Conservation (phyloP, 2,888 invertebrate genomes). For the Pseudococcus viburni region DNA sequence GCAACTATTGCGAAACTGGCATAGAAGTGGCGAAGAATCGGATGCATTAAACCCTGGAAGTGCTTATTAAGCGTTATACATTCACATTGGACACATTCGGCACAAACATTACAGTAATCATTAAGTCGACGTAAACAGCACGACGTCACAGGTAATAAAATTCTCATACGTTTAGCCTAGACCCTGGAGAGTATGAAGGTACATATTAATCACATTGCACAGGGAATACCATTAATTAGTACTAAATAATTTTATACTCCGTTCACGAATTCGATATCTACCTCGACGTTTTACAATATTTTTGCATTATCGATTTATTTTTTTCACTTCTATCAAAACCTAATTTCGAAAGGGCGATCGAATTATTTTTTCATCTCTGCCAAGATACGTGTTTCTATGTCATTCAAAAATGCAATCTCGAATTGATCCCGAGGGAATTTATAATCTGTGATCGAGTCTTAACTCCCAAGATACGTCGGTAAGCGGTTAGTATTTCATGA, state of each 20-base stretch:
- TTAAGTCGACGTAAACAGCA: conserved; percentile 42
- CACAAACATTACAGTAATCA: conserved; percentile 29
- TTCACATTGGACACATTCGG: conserved; percentile 33
- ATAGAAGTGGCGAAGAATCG: conserved; percentile 17
- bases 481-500: background rate
- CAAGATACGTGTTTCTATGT: background rate
- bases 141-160: conserved; percentile 53
- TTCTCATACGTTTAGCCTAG: conserved; percentile 53
- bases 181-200: conserved; percentile 46
- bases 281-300: background rate
- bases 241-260: conserved; percentile 42
- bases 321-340: background rate
- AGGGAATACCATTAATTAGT: conserved; percentile 44
- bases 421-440: background rate
- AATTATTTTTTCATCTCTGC: background rate
- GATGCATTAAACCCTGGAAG: conserved; percentile 38
- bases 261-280: conserved; percentile 3
- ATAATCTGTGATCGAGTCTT: conserved; percentile 16
- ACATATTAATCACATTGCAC: conserved; percentile 42
- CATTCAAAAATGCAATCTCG: background rate
- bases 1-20: conserved; percentile 9
- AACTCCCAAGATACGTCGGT: background rate
- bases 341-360: background rate
- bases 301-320: background rate
- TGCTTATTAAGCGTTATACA: conserved; percentile 41